These are phyloP conservation scores for Acropora yongei DNA, from an alignment of 64 coral and sea anemone genomes.

Conservation along the genomic window DNA sequence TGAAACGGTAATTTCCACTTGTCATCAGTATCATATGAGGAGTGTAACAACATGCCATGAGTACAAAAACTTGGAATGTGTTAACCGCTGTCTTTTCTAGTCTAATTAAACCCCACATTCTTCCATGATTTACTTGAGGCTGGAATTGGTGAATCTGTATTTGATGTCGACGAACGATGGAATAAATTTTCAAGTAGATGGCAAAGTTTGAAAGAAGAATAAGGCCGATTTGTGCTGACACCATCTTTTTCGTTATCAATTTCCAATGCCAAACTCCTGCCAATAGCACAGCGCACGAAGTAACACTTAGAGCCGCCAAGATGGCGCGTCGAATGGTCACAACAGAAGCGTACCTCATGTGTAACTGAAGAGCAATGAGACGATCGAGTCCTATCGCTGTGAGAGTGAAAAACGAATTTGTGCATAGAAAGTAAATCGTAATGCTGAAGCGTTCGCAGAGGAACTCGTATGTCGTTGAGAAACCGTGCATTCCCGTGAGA, in stretches of 20 bases:
- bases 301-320: not conserved
- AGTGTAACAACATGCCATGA: not conserved
- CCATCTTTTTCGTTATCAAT: not conserved
- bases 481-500: not conserved
- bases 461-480: not conserved
- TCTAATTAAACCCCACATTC: not conserved
- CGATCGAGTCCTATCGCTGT: slow-evolving; percentile 45
- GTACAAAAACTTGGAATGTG: slow-evolving; percentile 1
- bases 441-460: not conserved
- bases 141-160: not conserved
- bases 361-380: slow-evolving; percentile 52
- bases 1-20: not conserved
- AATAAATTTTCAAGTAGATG: slow-evolving; percentile 19
- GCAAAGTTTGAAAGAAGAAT: slow-evolving; percentile 1
- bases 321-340: not conserved
- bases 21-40: not conserved
- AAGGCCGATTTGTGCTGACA: not conserved
- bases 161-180: slow-evolving; percentile 2
- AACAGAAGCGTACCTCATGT: slow-evolving; percentile 43
- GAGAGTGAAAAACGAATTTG: slow-evolving; percentile 9
- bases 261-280: not conserved
- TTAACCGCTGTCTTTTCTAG: not conserved
- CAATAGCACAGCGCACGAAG: not conserved
- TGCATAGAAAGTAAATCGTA: not conserved
- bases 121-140: not conserved